Conservation (phyloP, 2,888 invertebrate species). For the Chrysolina americana region DNA sequence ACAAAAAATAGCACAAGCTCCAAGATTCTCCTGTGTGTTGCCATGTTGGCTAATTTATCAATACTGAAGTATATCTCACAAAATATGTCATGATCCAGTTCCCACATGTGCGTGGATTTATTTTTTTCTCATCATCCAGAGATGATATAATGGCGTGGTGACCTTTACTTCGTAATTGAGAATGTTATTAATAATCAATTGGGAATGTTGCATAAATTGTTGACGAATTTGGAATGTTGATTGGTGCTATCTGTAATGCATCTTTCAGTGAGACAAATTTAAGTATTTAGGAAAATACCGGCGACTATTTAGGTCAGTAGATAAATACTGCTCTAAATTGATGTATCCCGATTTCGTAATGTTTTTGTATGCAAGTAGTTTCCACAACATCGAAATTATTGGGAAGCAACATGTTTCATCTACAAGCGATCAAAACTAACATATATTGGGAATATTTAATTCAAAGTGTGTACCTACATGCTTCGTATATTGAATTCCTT, state of each 20-base stretch:
- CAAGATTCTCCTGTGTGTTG: neutral
- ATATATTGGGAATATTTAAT: no score
- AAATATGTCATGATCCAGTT: slow-evolving; percentile 43
- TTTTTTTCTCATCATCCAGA: slow-evolving; percentile 26
- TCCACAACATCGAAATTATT: no score
- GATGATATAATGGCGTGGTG: slow-evolving; percentile 21
- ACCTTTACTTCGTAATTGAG: slow-evolving; percentile 8
- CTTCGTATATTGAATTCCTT: no score
- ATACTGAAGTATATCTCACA: slow-evolving; percentile 12
- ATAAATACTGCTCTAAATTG: neutral
- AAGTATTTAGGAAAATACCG: neutral
- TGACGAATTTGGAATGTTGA: slow-evolving; percentile 4
- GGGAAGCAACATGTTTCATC: no score
- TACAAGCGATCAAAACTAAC: no score
- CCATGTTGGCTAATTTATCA: slow-evolving; percentile 17
- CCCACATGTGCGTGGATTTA: slow-evolving; percentile 17
- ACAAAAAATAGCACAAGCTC: neutral
- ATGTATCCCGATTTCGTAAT: neutral
- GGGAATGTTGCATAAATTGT: slow-evolving; percentile 31
- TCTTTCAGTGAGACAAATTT: neutral
- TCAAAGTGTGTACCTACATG: no score
- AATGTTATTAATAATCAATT: slow-evolving; percentile 21
- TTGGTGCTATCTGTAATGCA: neutral
- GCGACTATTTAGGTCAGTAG: neutral
- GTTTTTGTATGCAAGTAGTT: no score